Base-by-base conservation (phyloP, 1,140 invertebrate species). In the Dendrolimus kikuchii region DNA sequence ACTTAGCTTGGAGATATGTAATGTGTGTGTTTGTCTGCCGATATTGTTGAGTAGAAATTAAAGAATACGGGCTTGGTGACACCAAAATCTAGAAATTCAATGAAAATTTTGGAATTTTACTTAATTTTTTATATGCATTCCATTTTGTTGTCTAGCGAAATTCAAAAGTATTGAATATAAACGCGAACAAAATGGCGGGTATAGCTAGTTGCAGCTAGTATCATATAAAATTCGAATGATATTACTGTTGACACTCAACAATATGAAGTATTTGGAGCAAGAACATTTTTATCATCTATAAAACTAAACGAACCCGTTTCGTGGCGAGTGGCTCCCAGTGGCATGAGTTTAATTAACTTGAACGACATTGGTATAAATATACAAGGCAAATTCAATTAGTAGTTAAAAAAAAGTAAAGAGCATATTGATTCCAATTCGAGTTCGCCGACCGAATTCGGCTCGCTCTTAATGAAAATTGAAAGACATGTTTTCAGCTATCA, bases 291-390 rank as follows among this genome's bases (percentile, higher is more conserved):
- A 77, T 73, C 62, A 67, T 53, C 74, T 58, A 72, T 77, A 73
- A 77, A 74, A 68, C 54, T 58, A 64, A 68, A 71, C 61, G 67
- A 60, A 53, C 57, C 52, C 51, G 53, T 60, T 60, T 47, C 52
- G 58, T 57, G 49, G 54, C 49, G 58, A 60, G 62, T 57, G 56
- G 62, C 51, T 59, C 62, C 62, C 61, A 40, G 39, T 10, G 47
- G 53, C 40, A 71, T 55, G 70, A 70, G 66, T 74, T 77, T 74
- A 77, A 77, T 79, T 79, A 77, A 77, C 74, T 69, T 71, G 64
- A 72, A 72, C 67, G 68, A 68, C 66, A 62, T 53, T 65, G 64
- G 59, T 65, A 60, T 59, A 60, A 65, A 59, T 64, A 64, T 62
- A 66, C 60, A 57, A 70, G 54, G 59, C 62, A 64, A 69, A 77